These are phyloP conservation scores for Neosilurus mollespiculum DNA, from an alignment of 2,797 vertebrate species.

Conservation along the genomic window DNA sequence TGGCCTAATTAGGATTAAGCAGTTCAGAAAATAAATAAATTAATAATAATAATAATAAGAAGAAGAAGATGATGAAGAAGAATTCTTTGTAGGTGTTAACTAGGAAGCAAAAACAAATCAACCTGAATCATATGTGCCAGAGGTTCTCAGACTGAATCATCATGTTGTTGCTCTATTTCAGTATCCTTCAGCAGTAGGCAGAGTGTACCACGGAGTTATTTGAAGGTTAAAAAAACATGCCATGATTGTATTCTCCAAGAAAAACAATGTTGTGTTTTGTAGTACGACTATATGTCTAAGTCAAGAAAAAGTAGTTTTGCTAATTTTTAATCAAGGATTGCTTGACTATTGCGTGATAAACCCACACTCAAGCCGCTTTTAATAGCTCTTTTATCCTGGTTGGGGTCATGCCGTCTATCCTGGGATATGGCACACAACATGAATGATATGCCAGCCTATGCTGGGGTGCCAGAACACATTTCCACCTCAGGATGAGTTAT, in stretches of 20 bases:
- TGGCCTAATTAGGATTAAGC: no score
- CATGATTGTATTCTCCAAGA: not conserved
- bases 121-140: not conserved
- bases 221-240: constrained; percentile 29
- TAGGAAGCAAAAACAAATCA: not conserved
- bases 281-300: not conserved
- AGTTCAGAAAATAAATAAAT: no score
- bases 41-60: no score
- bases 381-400: not conserved
- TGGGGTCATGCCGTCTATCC: not conserved
- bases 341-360: not conserved
- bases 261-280: not conserved
- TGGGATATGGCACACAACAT: not conserved
- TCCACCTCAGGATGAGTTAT: not conserved
- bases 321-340: not conserved
- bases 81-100: not conserved
- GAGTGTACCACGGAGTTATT: constrained; percentile 30
- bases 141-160: constrained; percentile 14
- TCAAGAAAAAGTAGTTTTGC: not conserved
- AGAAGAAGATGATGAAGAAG: no score
- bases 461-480: not conserved
- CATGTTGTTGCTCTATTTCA: not conserved
- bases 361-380: not conserved
- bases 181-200: constrained; percentile 7
- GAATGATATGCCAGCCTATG: not conserved